Base-by-base conservation (phyloP, 2,888 invertebrate species). In the Tetropium fuscum region DNA sequence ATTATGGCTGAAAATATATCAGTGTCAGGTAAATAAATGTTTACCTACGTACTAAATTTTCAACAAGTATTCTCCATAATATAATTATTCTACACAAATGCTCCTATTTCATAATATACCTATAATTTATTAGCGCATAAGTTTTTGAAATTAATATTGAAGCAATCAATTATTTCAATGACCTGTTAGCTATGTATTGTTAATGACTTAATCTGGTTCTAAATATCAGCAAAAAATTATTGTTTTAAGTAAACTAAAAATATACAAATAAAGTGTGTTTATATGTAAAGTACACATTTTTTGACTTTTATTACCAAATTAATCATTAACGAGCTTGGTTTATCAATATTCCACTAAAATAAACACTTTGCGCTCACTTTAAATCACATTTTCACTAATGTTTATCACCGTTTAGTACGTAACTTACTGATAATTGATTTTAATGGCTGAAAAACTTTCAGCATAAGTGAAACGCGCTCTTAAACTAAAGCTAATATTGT, bases 401-500 rank as follows among this genome's bases (percentile, higher is more conserved):
- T 64, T 66, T 58, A 57, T 58, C 38, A 38, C 55, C 57, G 58
- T 58, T 56, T 51, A 40, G 57, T 58, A 56, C 44, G 56, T 60
- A 58, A 55, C 19, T 55, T 58, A 53, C 54, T 60, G 56, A 60
- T 63, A 55, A 60, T 58, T 51, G 61, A 53, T 63, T 70, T 64
- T 58, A 60, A 59, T 54, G 66, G 58, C 54, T 58, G 43, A 60
- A 64, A 69, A 66, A 66, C 63, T 70, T 69, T 56, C 60, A 60
- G 53, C 60, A 40, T 60, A 53, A 48, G 64, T 54, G 60, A 62
- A 61, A 62, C 65, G 64, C 69, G 65, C 58, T 65, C 63, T 64
- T 63, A 67, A 70, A 69, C 69, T 71, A 69, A 63, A 65, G 60
- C 69, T 72, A 70, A 73, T 74, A 70, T 69, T 74, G 73, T 68